Evolutionary conservation across 2,113 vertebrate species (phyloP).

Genomic region (Xiphophorus couchianus): DNA sequence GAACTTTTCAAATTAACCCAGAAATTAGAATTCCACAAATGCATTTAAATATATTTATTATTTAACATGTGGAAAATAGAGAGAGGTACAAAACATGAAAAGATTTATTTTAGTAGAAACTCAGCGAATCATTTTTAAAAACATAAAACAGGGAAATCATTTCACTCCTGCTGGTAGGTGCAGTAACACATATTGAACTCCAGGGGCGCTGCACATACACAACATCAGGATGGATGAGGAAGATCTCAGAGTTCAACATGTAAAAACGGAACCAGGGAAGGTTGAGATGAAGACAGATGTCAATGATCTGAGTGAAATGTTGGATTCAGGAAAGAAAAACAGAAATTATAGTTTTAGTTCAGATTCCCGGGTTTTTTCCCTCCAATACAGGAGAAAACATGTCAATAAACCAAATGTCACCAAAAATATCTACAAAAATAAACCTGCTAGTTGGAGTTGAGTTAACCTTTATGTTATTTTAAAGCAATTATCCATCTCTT

Average conservation of each 20-base stretch:
- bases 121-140: not conserved
- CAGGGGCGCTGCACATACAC: slow-evolving; percentile 27
- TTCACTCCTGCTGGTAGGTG: not conserved
- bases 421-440: too few relatives aligned
- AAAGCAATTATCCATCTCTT: not conserved
- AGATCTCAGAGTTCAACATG: not conserved
- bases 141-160: not conserved
- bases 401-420: not conserved
- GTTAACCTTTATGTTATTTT: not conserved
- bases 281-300: not conserved
- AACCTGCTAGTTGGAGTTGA: too few relatives aligned
- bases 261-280: not conserved
- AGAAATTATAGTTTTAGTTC: not conserved
- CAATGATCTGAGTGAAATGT: not conserved
- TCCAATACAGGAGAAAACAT: not conserved
- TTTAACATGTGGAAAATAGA: not conserved
- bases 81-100: not conserved
- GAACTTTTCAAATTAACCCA: not conserved
- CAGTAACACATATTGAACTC: slow-evolving; percentile 17
- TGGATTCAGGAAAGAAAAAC: not conserved
- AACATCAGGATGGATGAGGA: not conserved
- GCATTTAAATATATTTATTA: slow-evolving; percentile 23
- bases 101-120: not conserved
- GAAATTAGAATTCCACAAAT: not conserved
- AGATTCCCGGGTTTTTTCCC: not conserved